Conservation (phyloP, 2,797 vertebrate genomes). For the Typhlichthys subterraneus region DNA sequence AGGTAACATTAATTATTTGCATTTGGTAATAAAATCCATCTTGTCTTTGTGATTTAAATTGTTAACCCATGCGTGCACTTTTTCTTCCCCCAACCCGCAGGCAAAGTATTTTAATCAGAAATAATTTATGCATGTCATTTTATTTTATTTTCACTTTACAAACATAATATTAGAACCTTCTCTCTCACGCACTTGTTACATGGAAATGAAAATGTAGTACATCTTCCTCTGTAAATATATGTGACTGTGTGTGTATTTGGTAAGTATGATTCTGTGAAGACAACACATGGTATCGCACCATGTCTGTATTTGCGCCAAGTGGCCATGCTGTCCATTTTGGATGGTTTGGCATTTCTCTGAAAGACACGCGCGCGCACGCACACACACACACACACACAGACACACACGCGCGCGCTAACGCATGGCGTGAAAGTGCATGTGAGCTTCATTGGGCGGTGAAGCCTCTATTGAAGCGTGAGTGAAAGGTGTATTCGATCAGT, state of each 20-base stretch:
- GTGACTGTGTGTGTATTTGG: slow-evolving; percentile 8
- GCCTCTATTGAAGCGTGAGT: slow-evolving; percentile 2
- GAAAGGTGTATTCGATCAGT: background rate
- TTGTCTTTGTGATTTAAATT: slow-evolving; percentile 25
- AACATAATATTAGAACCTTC: slow-evolving; percentile 31
- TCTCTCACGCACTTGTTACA: background rate
- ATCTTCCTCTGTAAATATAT: slow-evolving; percentile 11
- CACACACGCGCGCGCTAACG: slow-evolving; percentile 6
- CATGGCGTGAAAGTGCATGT: background rate
- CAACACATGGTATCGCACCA: slow-evolving; percentile 68
- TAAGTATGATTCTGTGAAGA: slow-evolving; percentile 50
- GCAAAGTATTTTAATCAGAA: slow-evolving; percentile 42
- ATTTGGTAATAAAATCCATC: slow-evolving; percentile 44
- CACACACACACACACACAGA: slow-evolving; percentile 4
- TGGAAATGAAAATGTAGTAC: background rate
- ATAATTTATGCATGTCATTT: slow-evolving; percentile 28
- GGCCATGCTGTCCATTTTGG: slow-evolving; percentile 65
- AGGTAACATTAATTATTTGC: slow-evolving; percentile 50
- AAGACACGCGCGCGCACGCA: slow-evolving; percentile 34
- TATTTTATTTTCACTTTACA: slow-evolving; percentile 12
- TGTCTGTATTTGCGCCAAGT: slow-evolving; percentile 58
- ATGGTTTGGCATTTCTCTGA: slow-evolving; percentile 44
- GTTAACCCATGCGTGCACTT: background rate
- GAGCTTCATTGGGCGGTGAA: background rate
- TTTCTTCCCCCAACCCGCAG: slow-evolving; percentile 18